Conservation (phyloP, 2,888 invertebrate species). For the Yponomeuta evonymella region DNA sequence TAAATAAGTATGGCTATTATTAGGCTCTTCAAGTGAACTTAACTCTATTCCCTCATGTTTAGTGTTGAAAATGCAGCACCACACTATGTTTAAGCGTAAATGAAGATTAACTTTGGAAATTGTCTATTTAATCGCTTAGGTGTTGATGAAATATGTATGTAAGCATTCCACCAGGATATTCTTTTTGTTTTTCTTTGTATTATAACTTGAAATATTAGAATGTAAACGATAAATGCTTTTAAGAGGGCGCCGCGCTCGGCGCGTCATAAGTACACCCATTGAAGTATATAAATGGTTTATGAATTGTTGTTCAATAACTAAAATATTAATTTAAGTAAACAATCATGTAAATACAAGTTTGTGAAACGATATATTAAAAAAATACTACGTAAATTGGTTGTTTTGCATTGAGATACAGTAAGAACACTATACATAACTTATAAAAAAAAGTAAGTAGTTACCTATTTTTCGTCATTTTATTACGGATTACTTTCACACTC, state of each 20-base stretch:
- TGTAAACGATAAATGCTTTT: constrained; percentile 33
- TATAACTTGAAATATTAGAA: constrained; percentile 13
- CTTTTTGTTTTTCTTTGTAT: constrained; percentile 9
- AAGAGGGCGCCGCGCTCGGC: constrained; percentile 36
- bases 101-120: neutral
- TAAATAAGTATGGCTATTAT: constrained; percentile 52
- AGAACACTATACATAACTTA: too few relatives aligned
- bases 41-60: constrained; percentile 25
- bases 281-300: constrained; percentile 49
- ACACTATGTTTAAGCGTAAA: constrained; percentile 19
- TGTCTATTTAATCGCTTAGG: constrained; percentile 29
- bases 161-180: constrained; percentile 60
- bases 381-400: neutral
- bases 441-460: too few relatives aligned
- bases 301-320: constrained; percentile 60
- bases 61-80: constrained; percentile 31
- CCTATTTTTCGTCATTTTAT: too few relatives aligned
- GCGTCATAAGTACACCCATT: constrained; percentile 59
- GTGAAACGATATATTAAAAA: constrained; percentile 60
- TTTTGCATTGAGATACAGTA: neutral
- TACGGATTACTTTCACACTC: too few relatives aligned
- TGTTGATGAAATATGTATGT: constrained; percentile 32
- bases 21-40: constrained; percentile 30
- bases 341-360: constrained; percentile 74
- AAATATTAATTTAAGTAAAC: constrained; percentile 52